Conservation (phyloP, 2,797 vertebrate species). For the Furcifer pardalis region DNA sequence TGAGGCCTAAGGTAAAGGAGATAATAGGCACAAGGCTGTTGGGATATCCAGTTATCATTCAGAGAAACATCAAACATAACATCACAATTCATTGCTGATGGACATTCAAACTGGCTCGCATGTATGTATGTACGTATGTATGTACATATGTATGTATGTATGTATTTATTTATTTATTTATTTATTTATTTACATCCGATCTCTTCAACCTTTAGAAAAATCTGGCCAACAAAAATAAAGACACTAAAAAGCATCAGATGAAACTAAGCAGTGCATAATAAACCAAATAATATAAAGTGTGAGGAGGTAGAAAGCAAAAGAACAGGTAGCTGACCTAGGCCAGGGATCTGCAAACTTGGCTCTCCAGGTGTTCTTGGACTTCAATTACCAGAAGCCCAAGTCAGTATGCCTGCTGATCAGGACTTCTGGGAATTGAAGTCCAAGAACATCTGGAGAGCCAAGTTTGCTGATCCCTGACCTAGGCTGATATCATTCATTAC, state of each 20-base stretch:
- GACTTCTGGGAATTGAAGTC: no score
- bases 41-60: not conserved
- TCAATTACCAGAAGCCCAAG: no score
- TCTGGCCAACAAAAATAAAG: not conserved
- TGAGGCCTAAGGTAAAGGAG: not conserved
- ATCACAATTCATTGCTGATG: not conserved
- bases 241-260: not conserved
- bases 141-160: not conserved
- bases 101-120: not conserved
- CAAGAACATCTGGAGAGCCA: no score
- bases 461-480: no score
- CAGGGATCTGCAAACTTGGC: no score
- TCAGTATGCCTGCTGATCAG: no score
- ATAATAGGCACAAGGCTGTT: not conserved
- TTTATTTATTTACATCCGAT: not conserved
- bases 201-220: not conserved
- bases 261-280: not conserved
- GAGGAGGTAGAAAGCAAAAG: no score
- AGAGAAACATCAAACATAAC: not conserved
- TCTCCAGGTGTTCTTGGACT: no score
- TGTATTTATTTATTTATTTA: not conserved
- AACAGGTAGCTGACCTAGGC: not conserved
- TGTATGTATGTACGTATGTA: not conserved
- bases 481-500: not conserved
- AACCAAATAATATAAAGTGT: not conserved